Conservation (phyloP, 1,140 invertebrate species). For the Capitella teleta region DNA sequence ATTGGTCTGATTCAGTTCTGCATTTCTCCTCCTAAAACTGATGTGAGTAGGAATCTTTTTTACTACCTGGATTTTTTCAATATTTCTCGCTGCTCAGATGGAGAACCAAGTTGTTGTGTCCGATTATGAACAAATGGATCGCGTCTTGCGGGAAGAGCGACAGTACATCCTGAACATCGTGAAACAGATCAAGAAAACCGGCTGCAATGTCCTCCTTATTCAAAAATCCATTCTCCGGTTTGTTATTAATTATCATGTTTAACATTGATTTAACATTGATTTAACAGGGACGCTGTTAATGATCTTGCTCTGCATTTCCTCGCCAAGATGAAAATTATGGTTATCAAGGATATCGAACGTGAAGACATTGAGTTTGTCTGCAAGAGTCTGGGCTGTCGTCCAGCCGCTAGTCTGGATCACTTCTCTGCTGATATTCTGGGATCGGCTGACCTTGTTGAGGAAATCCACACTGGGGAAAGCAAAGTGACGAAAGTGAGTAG, state of each 20-base stretch:
- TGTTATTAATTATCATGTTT: background rate
- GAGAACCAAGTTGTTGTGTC: constrained; percentile 93
- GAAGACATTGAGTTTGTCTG: constrained; percentile 96
- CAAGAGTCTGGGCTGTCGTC: constrained; percentile 85
- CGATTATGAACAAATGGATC: constrained; percentile 98
- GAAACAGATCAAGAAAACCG: constrained; percentile 96
- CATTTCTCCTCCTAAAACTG: constrained; percentile 98
- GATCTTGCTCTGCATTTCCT: constrained; percentile 96
- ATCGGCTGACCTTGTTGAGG: constrained; percentile 87
- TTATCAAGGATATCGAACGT: constrained; percentile 93
- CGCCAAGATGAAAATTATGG: constrained; percentile 98
- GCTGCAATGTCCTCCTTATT: constrained; percentile 93
- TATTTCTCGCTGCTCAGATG: constrained; percentile 57
- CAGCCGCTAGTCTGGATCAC: constrained; percentile 97
- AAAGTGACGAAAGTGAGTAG: constrained; percentile 71
- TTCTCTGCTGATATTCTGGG: constrained; percentile 85
- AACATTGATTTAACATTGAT: background rate
- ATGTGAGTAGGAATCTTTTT: constrained; percentile 50
- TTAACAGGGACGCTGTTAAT: constrained; percentile 75
- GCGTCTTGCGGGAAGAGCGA: constrained; percentile 94
- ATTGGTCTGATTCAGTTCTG: constrained; percentile 99
- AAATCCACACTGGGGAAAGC: constrained; percentile 75
- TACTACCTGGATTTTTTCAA: constrained; percentile 3
- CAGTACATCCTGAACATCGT: constrained; percentile 97
- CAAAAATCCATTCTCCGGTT: constrained; percentile 96